phyloP scores from a whole-genome alignment of 2,888 invertebrate species.

The Acanthosepion esculentum region DNA sequence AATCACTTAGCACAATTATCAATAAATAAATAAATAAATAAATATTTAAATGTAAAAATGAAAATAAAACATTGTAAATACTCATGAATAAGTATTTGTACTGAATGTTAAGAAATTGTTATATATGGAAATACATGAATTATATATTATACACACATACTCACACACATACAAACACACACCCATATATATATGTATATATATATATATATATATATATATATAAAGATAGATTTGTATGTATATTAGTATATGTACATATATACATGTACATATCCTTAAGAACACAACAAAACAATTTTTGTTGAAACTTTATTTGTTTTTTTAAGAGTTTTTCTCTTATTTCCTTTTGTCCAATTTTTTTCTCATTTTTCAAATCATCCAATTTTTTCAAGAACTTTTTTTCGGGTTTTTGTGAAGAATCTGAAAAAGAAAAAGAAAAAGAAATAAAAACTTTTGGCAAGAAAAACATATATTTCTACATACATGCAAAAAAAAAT shows the following conservation, averaged over 20 bases:
- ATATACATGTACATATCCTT: not conserved
- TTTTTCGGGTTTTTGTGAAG: too few relatives aligned
- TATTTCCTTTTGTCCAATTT: too few relatives aligned
- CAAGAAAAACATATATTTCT: too few relatives aligned
- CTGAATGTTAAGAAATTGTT: not conserved
- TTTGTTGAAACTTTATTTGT: too few relatives aligned
- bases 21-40: not conserved
- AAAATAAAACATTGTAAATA: not conserved
- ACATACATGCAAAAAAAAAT: too few relatives aligned
- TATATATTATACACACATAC: not conserved
- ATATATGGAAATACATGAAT: conserved; percentile 18
- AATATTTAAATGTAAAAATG: not conserved
- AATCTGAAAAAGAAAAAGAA: too few relatives aligned
- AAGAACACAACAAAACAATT: not conserved
- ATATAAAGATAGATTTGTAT: not conserved
- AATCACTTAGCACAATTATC: not conserved
- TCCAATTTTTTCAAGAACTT: too few relatives aligned
- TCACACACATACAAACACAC: not conserved
- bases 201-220: not conserved
- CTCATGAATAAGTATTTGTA: not conserved
- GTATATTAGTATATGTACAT: not conserved
- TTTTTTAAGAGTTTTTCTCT: too few relatives aligned
- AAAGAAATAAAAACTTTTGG: too few relatives aligned
- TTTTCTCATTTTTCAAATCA: too few relatives aligned
- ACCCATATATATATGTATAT: not conserved